phyloP scores from a whole-genome alignment of 2,888 invertebrate genomes.

The Lycia hirtaria region DNA sequence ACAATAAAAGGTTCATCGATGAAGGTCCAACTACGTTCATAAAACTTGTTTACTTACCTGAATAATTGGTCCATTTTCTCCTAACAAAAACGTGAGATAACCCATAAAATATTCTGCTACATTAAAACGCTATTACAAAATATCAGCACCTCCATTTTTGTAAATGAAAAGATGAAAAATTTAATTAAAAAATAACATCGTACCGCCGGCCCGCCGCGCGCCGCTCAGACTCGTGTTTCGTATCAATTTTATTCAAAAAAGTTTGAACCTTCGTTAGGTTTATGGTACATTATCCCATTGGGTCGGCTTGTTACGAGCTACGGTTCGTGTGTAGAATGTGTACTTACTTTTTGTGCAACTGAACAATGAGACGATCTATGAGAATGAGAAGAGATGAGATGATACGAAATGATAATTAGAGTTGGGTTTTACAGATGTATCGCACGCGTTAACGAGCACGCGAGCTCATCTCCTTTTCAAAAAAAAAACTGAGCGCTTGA shows the following conservation, averaged over 20 bases:
- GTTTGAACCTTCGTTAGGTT: conserved; percentile 38
- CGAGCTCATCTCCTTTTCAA: too few species aligned
- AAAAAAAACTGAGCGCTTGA: too few species aligned
- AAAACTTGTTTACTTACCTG: conserved; percentile 32
- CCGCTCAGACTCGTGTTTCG: conserved; percentile 26
- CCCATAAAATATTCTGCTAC: conserved; percentile 43
- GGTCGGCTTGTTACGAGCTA: conserved; percentile 25
- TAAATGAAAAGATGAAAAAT: conserved; percentile 57
- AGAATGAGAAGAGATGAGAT: too few species aligned
- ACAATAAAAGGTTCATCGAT: conserved; percentile 23
- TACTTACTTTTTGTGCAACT: too few species aligned
- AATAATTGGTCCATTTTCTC: conserved; percentile 36
- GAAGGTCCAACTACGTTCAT: conserved; percentile 19
- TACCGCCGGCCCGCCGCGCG: conserved; percentile 9
- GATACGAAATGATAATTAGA: too few species aligned
- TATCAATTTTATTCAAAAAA: conserved; percentile 63
- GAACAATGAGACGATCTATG: too few species aligned
- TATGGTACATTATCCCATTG: conserved; percentile 57
- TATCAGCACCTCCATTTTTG: conserved; percentile 49
- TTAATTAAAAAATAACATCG: conserved; percentile 62
- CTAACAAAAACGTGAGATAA: conserved; percentile 35
- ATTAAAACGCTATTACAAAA: conserved; percentile 53
- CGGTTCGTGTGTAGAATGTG: not conserved
- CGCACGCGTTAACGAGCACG: too few species aligned
- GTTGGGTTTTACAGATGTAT: too few species aligned